Evolutionary conservation across 1,140 invertebrate species (phyloP).

Genomic region (Chlorops oryzae): DNA sequence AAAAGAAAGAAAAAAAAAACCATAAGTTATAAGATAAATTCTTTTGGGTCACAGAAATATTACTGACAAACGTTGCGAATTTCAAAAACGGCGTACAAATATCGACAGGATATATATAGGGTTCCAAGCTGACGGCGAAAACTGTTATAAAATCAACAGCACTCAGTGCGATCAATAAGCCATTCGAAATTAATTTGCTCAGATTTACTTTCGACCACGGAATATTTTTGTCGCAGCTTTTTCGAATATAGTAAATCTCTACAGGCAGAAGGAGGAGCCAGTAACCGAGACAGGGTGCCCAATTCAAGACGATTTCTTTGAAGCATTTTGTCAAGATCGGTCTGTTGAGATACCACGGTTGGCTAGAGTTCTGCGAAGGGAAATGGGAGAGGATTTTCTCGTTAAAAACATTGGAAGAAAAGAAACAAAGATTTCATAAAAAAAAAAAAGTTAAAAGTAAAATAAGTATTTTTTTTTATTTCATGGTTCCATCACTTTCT

Average conservation of each 20-base stretch:
- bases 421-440: no score
- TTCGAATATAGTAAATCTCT: conserved; percentile 70
- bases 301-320: conserved; percentile 78
- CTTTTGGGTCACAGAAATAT: no score
- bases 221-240: conserved; percentile 70
- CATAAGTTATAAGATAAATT: no score
- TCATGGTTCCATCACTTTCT: no score
- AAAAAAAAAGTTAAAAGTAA: no score
- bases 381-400: no score
- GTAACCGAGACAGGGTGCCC: conserved; percentile 79
- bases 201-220: conserved; percentile 76
- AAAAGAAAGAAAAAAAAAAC: not conserved
- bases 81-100: conserved; percentile 69
- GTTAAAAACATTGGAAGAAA: no score
- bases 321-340: conserved; percentile 84
- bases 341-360: conserved; percentile 74
- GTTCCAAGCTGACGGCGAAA: conserved; percentile 49
- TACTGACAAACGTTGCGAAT: conserved; percentile 70
- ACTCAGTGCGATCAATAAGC: conserved; percentile 57
- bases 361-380: conserved; percentile 60
- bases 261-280: conserved; percentile 71
- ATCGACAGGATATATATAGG: conserved; percentile 57
- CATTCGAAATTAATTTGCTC: conserved; percentile 66
- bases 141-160: conserved; percentile 59
- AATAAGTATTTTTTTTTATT: no score